Conservation (phyloP, 1,140 invertebrate species). For the Bombus waltoni region DNA sequence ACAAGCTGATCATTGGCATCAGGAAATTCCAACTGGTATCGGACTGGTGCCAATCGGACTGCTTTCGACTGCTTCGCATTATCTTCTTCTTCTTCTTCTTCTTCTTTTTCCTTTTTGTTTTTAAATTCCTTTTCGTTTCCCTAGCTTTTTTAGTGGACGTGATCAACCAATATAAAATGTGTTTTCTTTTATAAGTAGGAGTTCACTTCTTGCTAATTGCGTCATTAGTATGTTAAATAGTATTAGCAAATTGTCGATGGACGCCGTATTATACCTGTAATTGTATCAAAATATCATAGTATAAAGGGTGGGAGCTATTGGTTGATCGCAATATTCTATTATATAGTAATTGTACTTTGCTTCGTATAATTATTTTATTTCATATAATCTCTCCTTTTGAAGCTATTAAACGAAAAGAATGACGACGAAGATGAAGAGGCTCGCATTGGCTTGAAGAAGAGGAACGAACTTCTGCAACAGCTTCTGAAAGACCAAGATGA, state of each 20-base stretch:
- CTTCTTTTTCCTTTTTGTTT: background rate
- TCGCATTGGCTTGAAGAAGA: constrained; percentile 84
- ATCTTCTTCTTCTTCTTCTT: background rate
- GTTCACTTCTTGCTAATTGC: no score
- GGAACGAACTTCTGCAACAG: constrained; percentile 90
- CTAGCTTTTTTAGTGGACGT: background rate
- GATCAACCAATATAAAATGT: background rate
- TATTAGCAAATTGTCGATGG: no score
- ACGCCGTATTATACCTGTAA: no score
- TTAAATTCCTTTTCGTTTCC: background rate
- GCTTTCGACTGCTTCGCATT: background rate
- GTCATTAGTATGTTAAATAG: background rate
- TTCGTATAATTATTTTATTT: background rate
- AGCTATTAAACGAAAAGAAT: constrained; percentile 93
- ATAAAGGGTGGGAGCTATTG: background rate
- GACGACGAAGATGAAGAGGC: constrained; percentile 90
- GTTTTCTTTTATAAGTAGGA: background rate
- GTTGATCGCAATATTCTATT: background rate
- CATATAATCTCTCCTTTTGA: constrained; percentile 61
- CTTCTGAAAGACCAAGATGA: constrained; percentile 87
- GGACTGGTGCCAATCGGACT: constrained; percentile 5
- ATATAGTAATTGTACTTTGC: background rate
- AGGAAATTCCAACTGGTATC: background rate
- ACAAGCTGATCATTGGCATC: constrained; percentile 23
- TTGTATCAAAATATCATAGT: no score